phyloP scores from a whole-genome alignment of 1,140 invertebrate genomes.

The Dreissena polymorpha region DNA sequence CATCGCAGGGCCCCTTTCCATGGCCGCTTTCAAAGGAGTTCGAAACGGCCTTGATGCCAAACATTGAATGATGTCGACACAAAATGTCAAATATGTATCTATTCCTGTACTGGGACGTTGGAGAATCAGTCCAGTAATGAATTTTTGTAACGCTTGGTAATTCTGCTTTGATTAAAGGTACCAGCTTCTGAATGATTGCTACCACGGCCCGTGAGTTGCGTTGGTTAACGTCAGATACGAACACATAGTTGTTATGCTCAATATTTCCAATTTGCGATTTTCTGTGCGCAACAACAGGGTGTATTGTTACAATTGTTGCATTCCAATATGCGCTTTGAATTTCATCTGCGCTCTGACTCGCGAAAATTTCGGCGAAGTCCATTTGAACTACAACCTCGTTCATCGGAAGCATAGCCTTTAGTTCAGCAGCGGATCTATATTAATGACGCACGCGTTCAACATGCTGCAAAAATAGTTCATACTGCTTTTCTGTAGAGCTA shows the following conservation, averaged over 20 bases:
- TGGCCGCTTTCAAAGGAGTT: constrained; percentile 56
- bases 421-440: constrained; percentile 18
- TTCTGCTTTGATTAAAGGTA: neutral
- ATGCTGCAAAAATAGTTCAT: constrained; percentile 43
- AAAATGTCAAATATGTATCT: constrained; percentile 30
- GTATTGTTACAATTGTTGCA: constrained; percentile 35
- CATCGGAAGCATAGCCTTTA: constrained; percentile 42
- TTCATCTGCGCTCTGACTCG: constrained; percentile 13
- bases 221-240: constrained; percentile 30
- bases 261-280: neutral
- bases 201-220: constrained; percentile 51
- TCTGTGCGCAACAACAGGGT: constrained; percentile 33
- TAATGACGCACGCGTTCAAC: constrained; percentile 3
- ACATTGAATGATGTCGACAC: constrained; percentile 26
- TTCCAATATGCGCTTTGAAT: constrained; percentile 25
- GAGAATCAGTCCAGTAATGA: constrained; percentile 20
- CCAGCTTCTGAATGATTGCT: constrained; percentile 35
- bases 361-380: constrained; percentile 57
- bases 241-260: constrained; percentile 42
- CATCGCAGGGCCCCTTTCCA: constrained; percentile 10
- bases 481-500: neutral
- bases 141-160: constrained; percentile 2
- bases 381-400: constrained; percentile 39
- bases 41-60: constrained; percentile 47
- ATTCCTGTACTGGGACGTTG: constrained; percentile 54